phyloP scores from a whole-genome alignment of 2,113 vertebrate species.

The Andinoacara biseriatus region DNA sequence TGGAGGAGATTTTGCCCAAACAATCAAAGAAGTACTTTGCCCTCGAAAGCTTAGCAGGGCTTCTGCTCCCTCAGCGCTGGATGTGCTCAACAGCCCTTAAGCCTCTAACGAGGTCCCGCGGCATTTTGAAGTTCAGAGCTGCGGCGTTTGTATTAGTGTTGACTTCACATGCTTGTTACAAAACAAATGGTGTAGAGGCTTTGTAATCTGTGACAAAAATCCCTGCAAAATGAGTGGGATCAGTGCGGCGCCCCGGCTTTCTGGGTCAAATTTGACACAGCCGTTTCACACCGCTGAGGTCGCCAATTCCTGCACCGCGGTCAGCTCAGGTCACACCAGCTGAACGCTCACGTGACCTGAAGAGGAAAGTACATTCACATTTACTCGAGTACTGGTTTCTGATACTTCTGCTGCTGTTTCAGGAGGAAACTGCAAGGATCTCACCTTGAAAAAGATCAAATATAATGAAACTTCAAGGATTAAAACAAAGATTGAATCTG shows the following conservation, averaged over 20 bases:
- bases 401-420: not conserved
- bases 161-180: conserved; percentile 58
- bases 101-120: conserved; percentile 46
- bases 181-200: conserved; percentile 48
- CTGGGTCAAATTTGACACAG: conserved; percentile 33
- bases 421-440: not conserved
- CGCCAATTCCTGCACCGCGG: rapidly evolving
- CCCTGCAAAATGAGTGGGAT: conserved; percentile 34
- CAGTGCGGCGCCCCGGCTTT: conserved; percentile 15
- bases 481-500: too few relatives aligned
- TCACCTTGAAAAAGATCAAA: not conserved
- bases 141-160: not conserved
- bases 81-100: conserved; percentile 37
- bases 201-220: conserved; percentile 53
- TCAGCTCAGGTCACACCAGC: not conserved
- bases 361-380: not conserved
- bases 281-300: not conserved
- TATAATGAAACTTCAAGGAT: too few relatives aligned
- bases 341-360: not conserved
- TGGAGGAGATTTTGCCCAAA: conserved; percentile 49
- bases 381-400: not conserved
- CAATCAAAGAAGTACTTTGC: conserved; percentile 66
- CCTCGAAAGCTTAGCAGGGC: conserved; percentile 41
- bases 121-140: conserved; percentile 33
- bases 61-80: conserved; percentile 35